A percentile compares a stretch with the other conserved stretches of the same genome.
These are phyloP conservation scores for Lutjanus campechanus DNA, from an alignment of 2,797 vertebrate species.

Conservation along the genomic window DNA sequence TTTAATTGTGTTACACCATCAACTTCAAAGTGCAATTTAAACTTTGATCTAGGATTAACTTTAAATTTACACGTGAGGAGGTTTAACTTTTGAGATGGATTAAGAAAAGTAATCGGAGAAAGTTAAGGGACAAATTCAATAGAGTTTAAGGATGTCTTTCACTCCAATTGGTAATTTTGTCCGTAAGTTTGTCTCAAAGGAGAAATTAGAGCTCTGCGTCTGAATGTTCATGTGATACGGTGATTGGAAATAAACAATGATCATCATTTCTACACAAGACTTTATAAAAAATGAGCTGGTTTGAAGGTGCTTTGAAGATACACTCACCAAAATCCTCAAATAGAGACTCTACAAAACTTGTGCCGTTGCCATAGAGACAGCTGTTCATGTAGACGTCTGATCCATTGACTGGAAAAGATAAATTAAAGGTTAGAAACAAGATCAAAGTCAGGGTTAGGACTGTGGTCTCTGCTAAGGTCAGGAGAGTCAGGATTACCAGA, in stretches of 20 bases:
- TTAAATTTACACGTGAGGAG: no score
- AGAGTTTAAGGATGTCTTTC: no score
- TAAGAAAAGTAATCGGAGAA: no score
- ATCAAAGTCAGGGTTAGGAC: conserved; percentile 27
- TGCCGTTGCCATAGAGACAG: conserved; percentile 93
- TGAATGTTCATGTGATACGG: background rate
- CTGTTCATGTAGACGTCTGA: conserved; percentile 95
- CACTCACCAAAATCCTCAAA: conserved; percentile 96
- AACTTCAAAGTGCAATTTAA: no score
- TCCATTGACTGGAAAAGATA: conserved; percentile 86
- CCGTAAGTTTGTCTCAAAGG: no score
- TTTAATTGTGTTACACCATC: no score
- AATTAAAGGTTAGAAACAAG: conserved; percentile 30
- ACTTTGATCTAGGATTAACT: no score
- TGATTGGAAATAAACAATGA: background rate
- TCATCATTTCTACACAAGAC: background rate
- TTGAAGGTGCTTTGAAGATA: background rate
- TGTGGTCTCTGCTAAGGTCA: conserved; percentile 2
- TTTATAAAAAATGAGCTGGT: background rate
- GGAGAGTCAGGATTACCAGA: conserved; percentile 22
- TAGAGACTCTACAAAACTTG: conserved; percentile 98
- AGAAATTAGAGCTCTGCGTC: no score
- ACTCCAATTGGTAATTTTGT: no score
- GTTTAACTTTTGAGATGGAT: no score
- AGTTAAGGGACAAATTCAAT: no score